Base-by-base conservation (phyloP, 2,888 invertebrate species). In the Zygogramma bicolorata region DNA sequence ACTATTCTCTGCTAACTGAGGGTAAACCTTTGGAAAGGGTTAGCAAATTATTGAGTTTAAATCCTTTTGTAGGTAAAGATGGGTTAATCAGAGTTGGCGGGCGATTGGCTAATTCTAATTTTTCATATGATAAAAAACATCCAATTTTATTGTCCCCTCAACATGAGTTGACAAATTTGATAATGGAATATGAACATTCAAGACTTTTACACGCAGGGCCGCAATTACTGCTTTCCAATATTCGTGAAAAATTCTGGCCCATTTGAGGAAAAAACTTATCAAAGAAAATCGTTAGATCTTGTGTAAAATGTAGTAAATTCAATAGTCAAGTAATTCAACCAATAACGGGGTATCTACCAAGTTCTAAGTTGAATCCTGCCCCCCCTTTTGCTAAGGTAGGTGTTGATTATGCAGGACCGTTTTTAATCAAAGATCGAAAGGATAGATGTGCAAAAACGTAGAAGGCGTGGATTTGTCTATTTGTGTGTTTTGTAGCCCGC, bases 11-110 rank as follows among this genome's bases (percentile, higher is more conserved):
- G n/a, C n/a, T 72, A 20, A 53, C 2, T 4, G 15, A n/a, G 22
- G 31, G 29, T 1, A 20, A 53, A n/a, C 18, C 59, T 1, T 46
- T 65, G 18, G n/a, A 13, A 18, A 49, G 27, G 10, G 27, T 22
- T n/a, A 76, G 74, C 18, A 71, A 62, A 62, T 27, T 77, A 18
- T 5, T 70, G 13, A 60, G 20, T 18, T 60, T 78, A 8, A 74
- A 75, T 65, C 76, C 78, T 0, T 75, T 76, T 61, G 18, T 78
- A 2, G 75, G 74, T 49, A 49, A 68, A 31, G 59, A 61, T 34
- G 69, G 65, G n/a, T 3, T 78, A 7, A 29, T 79, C 27, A 59
- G 77, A 61, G 77, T 80, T 7, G 75, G 79, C 3, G 75, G 78
- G 10, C 29, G 76, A 42, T 25, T 79, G 2, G 29, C 40, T 18